Percentiles rank a stretch among this genome's conserved stretches.
phyloP scores from a whole-genome alignment of 2,797 vertebrate species.

The Alosa sapidissima region DNA sequence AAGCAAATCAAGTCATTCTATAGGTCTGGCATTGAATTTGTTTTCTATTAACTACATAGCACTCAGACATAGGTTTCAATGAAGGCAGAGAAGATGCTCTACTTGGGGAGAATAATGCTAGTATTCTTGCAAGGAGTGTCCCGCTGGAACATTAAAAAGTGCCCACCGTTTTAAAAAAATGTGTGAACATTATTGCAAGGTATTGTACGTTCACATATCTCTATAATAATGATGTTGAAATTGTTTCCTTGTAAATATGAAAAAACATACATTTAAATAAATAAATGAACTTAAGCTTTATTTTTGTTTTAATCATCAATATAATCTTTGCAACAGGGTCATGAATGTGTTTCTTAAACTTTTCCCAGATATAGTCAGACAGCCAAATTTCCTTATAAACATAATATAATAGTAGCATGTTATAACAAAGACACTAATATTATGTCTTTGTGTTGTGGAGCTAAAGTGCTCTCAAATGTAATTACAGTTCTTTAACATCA shows the following conservation, averaged over 20 bases:
- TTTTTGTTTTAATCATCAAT: neutral
- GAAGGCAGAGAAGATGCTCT: neutral
- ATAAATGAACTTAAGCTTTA: neutral
- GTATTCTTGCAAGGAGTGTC: neutral
- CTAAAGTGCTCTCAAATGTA: neutral
- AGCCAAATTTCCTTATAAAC: neutral
- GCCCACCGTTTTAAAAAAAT: neutral
- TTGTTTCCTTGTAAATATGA: slow-evolving; percentile 14
- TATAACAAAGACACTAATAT: neutral
- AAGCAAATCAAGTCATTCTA: neutral
- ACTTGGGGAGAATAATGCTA: neutral
- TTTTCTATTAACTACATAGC: neutral
- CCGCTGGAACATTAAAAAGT: neutral
- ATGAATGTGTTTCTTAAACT: neutral
- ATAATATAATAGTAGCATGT: neutral
- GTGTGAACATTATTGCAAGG: neutral
- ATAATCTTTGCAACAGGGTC: neutral
- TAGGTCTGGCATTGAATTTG: neutral
- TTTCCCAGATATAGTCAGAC: neutral
- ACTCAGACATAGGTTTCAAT: neutral
- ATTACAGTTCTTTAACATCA: neutral
- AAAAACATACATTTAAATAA: neutral
- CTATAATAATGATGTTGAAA: neutral
- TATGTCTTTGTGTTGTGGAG: neutral
- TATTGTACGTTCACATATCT: slow-evolving; percentile 1